A percentile compares a stretch with the other conserved stretches of the same genome.
Conservation (phyloP, 2,113 vertebrate genomes). For the Manacus vitellinus region DNA sequence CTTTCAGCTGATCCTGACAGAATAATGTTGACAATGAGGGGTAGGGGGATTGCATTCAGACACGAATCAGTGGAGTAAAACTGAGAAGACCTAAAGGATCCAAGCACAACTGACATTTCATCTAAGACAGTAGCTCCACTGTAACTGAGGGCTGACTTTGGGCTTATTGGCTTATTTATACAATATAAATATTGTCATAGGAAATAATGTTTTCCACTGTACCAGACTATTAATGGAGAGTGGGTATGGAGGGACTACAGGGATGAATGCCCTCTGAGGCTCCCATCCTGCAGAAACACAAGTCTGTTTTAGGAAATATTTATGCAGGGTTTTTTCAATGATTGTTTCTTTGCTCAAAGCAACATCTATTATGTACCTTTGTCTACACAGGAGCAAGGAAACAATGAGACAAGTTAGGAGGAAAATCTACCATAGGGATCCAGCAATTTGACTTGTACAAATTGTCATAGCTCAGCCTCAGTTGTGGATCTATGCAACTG, state of each 20-base stretch:
- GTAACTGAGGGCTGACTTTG: not conserved
- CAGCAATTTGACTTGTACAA: not conserved
- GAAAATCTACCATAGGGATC: not conserved
- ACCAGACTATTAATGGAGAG: not conserved
- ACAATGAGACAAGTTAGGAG: not conserved
- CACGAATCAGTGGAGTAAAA: not conserved
- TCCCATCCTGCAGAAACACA: not conserved
- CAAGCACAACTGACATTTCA: not conserved
- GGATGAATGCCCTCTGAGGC: not conserved
- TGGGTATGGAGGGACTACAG: not conserved
- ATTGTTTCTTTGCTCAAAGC: not conserved
- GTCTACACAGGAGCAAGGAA: not conserved
- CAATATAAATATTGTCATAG: not conserved
- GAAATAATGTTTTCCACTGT: not conserved
- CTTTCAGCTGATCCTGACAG: not conserved
- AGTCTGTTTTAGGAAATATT: not conserved
- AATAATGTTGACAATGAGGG: not conserved
- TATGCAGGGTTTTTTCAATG: not conserved
- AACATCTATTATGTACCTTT: not conserved
- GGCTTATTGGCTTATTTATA: not conserved
- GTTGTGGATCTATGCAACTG: not conserved
- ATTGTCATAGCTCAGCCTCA: not conserved
- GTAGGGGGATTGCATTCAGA: not conserved
- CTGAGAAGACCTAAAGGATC: not conserved
- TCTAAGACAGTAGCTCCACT: not conserved